Evolutionary conservation across 2,797 vertebrate genomes (phyloP).

Genomic region (Eurystomus glaucurus): DNA sequence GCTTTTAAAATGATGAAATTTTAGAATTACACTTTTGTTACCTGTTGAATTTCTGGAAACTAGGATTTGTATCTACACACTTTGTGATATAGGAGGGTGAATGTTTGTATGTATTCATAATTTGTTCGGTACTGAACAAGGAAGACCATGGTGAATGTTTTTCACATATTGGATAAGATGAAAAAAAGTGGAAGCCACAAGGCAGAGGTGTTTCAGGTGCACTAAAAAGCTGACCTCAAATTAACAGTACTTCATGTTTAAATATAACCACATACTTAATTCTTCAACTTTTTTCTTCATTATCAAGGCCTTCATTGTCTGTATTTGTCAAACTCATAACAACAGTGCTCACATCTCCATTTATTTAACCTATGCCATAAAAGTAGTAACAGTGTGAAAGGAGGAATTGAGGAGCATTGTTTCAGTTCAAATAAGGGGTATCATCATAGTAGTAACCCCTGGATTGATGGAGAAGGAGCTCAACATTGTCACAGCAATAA

Average conservation of each 20-base stretch:
- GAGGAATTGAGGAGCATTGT: neutral
- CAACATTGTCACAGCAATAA: neutral
- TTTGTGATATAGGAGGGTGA: neutral
- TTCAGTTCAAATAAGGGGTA: neutral
- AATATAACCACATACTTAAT: neutral
- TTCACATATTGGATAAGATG: neutral
- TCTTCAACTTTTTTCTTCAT: neutral
- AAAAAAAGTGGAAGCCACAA: neutral
- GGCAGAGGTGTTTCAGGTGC: neutral
- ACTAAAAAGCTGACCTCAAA: neutral
- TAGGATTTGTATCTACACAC: neutral
- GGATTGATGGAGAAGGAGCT: neutral
- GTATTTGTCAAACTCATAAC: neutral
- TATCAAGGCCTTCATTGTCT: neutral
- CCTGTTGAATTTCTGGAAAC: neutral
- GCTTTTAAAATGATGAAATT: neutral
- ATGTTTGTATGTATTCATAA: neutral
- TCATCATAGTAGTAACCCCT: neutral
- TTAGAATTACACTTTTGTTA: neutral
- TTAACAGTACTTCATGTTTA: neutral
- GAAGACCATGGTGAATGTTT: neutral
- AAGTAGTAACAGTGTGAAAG: neutral
- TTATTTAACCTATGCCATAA: neutral
- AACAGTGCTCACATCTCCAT: neutral
- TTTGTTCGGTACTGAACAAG: neutral